Percentiles rank a stretch among this genome's conserved stretches.
These are phyloP conservation scores for Heterochromis multidens DNA, from an alignment of 2,113 vertebrate species.

Conservation along the genomic window DNA sequence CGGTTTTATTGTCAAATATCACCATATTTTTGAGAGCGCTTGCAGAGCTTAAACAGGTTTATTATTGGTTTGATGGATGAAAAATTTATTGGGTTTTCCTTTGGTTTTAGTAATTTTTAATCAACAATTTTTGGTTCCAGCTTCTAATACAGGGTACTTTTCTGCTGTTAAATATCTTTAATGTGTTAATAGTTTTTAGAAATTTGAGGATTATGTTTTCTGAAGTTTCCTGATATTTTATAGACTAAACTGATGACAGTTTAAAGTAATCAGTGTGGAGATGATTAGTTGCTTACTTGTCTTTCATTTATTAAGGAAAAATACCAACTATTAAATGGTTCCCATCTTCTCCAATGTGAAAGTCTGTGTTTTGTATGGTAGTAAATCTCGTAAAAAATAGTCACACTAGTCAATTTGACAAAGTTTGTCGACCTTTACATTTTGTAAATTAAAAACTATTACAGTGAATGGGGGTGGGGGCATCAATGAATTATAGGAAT, in stretches of 20 bases:
- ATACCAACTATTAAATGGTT: not conserved
- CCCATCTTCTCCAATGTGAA: too few species aligned
- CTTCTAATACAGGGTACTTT: not conserved
- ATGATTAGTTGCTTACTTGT: not conserved
- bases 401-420: not conserved
- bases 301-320: not conserved
- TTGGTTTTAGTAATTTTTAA: not conserved
- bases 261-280: not conserved
- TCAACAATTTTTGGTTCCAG: not conserved
- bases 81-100: not conserved
- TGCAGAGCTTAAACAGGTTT: not conserved
- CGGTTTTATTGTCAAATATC: not conserved
- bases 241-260: not conserved
- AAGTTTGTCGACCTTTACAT: not conserved
- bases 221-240: not conserved
- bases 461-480: not conserved
- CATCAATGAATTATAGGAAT: not conserved
- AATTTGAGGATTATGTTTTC: not conserved
- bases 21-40: not conserved
- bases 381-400: not conserved
- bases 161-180: not conserved
- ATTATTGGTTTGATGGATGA: not conserved
- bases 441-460: too few species aligned
- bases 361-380: not conserved
- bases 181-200: not conserved